A percentile compares a stretch with the other conserved stretches of the same genome.
Conservation (phyloP, 2,888 invertebrate genomes). For the Hirtodrosophila histrioides region DNA sequence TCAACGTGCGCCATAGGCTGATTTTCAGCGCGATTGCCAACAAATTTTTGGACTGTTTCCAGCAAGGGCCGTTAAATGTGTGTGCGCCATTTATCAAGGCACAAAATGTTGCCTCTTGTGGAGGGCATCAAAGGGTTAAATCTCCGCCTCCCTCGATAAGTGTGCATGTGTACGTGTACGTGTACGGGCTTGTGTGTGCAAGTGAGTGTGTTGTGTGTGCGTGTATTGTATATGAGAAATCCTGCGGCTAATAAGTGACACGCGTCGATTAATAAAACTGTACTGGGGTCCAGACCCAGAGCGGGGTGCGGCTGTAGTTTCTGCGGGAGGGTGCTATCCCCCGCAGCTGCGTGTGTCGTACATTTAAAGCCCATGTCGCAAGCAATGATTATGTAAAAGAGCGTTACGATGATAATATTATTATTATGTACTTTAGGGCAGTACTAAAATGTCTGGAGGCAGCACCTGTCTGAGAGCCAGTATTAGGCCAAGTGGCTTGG, state of each 20-base stretch:
- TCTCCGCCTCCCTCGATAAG: slow-evolving; percentile 2
- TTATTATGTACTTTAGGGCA: slow-evolving; percentile 16
- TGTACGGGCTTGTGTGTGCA: too few species aligned
- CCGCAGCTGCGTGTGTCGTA: slow-evolving; percentile 49
- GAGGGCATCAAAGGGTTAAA: slow-evolving; percentile 67
- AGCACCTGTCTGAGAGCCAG: not conserved
- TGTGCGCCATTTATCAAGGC: slow-evolving; percentile 73
- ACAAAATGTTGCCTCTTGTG: slow-evolving; percentile 58
- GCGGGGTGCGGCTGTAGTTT: slow-evolving; percentile 26
- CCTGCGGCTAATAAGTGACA: slow-evolving; percentile 78
- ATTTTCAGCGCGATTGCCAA: slow-evolving; percentile 57
- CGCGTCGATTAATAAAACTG: slow-evolving; percentile 75
- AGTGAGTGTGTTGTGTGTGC: slow-evolving; percentile 30
- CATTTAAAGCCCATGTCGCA: slow-evolving; percentile 67
- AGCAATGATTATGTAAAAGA: slow-evolving; percentile 66
- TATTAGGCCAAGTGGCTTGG: slow-evolving; percentile 6
- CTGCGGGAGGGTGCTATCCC: not conserved
- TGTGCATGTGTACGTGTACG: slow-evolving; percentile 1
- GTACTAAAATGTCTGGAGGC: slow-evolving; percentile 10
- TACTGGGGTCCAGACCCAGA: slow-evolving; percentile 30
- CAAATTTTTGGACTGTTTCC: slow-evolving; percentile 33
- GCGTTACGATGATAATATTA: slow-evolving; percentile 43
- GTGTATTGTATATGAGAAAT: slow-evolving; percentile 66
- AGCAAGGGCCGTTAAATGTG: slow-evolving; percentile 43
- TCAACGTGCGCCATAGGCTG: slow-evolving; percentile 38